Percentiles rank a stretch among this genome's conserved stretches.
phyloP scores from a whole-genome alignment of 2,113 vertebrate genomes.

The Tetraodon nigroviridis region DNA sequence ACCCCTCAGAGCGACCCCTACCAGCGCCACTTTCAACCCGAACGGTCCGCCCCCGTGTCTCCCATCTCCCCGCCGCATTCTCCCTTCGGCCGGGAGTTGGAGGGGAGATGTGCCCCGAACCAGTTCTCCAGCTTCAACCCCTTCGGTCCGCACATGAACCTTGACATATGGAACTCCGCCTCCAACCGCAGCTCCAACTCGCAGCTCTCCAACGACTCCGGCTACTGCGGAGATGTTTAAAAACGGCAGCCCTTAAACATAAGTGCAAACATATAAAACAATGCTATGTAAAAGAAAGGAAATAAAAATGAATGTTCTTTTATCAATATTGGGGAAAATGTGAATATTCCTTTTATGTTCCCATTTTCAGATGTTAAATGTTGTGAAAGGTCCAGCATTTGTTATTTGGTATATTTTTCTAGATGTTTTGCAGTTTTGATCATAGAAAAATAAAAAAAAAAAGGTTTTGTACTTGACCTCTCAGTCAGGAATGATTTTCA shows the following conservation, averaged over 20 bases:
- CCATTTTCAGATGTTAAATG: conserved; percentile 72
- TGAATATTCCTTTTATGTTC: conserved; percentile 76
- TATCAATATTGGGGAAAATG: conserved; percentile 74
- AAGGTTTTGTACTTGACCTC: conserved; percentile 75
- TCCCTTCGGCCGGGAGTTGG: conserved; percentile 80
- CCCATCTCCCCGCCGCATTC: conserved; percentile 72
- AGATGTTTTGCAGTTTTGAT: conserved; percentile 82
- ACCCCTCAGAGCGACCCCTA: conserved; percentile 90
- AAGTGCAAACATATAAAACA: conserved; percentile 56
- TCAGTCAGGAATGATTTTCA: no score
- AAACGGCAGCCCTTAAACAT: conserved; percentile 51
- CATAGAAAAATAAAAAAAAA: conserved; percentile 76
- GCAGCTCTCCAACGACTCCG: conserved; percentile 90
- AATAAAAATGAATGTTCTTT: conserved; percentile 85
- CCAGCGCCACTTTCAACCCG: conserved; percentile 82
- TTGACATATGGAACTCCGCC: conserved; percentile 97
- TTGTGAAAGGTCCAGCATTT: conserved; percentile 78
- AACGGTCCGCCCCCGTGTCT: conserved; percentile 71
- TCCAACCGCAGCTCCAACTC: conserved; percentile 88
- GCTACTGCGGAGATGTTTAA: conserved; percentile 91
- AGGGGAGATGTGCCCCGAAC: conserved; percentile 79
- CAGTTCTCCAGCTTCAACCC: conserved; percentile 92
- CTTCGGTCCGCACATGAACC: conserved; percentile 95
- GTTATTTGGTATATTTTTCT: conserved; percentile 88
- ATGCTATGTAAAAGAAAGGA: conserved; percentile 63